Evolutionary conservation across 2,113 vertebrate species (phyloP).

Genomic region (Scalopus aquaticus): DNA sequence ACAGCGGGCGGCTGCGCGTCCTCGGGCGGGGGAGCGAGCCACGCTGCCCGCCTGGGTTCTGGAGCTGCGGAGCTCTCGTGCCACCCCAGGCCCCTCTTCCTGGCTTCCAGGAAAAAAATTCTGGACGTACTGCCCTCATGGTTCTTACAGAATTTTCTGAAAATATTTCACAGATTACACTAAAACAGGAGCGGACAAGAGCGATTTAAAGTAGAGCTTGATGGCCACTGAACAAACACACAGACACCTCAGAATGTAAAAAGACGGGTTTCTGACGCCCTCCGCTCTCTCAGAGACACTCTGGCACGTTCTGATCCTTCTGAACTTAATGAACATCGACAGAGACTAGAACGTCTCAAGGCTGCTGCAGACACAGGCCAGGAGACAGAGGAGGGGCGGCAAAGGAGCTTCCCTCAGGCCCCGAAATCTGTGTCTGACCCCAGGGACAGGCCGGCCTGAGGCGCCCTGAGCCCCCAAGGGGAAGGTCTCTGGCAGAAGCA

Average conservation of each 20-base stretch:
- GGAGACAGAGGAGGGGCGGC: too few relatives aligned
- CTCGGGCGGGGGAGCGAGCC: too few relatives aligned
- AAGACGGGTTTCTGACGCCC: not conserved
- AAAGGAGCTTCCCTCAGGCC: not conserved
- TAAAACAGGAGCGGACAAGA: not conserved
- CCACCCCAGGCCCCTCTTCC: not conserved
- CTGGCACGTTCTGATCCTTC: not conserved
- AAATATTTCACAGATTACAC: not conserved
- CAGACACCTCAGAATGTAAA: not conserved
- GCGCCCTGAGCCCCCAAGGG: not conserved
- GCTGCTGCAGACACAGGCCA: not conserved
- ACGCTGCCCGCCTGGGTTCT: too few relatives aligned
- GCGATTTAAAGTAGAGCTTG: not conserved
- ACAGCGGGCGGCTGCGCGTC: too few relatives aligned
- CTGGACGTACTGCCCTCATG: not conserved
- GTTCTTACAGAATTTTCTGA: not conserved
- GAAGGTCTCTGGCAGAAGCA: too few relatives aligned
- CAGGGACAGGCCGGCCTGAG: not conserved
- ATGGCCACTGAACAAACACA: not conserved
- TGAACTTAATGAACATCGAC: not conserved
- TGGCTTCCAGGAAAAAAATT: not conserved
- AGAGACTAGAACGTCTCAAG: not conserved
- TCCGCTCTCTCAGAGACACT: not conserved
- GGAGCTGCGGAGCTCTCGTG: too few relatives aligned
- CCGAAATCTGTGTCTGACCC: not conserved